Evolutionary conservation across 2,113 vertebrate genomes (phyloP).

Genomic region (Raja brachyura): DNA sequence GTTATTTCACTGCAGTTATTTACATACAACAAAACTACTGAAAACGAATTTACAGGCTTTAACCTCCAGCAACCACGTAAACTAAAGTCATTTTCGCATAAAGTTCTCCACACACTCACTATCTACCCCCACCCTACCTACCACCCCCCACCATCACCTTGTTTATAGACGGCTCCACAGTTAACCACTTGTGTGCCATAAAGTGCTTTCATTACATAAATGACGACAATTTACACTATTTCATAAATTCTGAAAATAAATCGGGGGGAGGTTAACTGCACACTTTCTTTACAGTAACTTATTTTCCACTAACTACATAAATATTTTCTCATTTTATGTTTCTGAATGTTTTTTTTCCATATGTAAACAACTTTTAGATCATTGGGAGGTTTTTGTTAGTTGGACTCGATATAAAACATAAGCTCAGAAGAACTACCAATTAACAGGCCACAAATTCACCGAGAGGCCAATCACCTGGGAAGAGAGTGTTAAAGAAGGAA

Average conservation of each 20-base stretch:
- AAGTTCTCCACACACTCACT: not conserved
- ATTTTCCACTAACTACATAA: not conserved
- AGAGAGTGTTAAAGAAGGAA: too few species aligned
- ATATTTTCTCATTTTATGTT: not conserved
- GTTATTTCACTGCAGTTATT: not conserved
- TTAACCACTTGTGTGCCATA: not conserved
- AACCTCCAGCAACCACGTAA: not conserved
- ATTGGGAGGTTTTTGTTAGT: not conserved
- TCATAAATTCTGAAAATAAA: not conserved
- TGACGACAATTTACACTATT: not conserved
- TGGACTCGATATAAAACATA: too few species aligned
- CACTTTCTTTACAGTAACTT: not conserved
- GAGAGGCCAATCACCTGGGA: not conserved
- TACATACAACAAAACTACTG: not conserved
- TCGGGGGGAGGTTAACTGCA: not conserved
- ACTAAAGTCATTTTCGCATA: not conserved
- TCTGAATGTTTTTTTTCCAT: not conserved
- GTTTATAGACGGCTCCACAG: not conserved
- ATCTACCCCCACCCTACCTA: too few species aligned
- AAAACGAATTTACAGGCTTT: constrained; percentile 8
- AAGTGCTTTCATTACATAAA: not conserved
- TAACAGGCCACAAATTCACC: not conserved
- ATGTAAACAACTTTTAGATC: not conserved
- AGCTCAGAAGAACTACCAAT: not conserved
- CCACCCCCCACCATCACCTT: not conserved